Base-by-base conservation (phyloP, 2,113 vertebrate species). In the Passerina amoena region DNA sequence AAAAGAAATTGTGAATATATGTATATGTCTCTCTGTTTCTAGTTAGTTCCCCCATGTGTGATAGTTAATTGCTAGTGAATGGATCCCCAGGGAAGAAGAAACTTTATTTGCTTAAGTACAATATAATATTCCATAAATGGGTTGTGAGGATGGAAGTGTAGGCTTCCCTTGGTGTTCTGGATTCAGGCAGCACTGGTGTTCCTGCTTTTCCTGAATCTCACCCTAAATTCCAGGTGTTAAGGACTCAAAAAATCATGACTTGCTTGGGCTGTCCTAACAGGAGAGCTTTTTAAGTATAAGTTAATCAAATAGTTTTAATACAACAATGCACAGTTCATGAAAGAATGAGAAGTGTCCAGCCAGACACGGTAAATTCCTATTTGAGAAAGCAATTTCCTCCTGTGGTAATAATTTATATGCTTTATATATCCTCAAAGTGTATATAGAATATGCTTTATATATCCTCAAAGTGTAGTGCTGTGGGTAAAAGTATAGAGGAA, bases 51-150 rank as follows among this genome's bases (percentile, higher is more conserved):
- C 47, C 44, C 48, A 42, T 71, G 81, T 88, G 84, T 85, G 88
- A 60, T 61, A 77, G 83, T 83, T 96, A 95, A 92, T 94, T 95
- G 84, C 75, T 57, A 69, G 63, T 10, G 75, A 94, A 83, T 86
- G 77, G 83, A 75, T 96, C 94, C 88, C 94, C 23, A 56, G 88
- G 82, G 86, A 93, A 79, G 44, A 57, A 76, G 44, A 88, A 86
- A 64, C 22, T 95, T 92, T 92, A 82, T 96, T 95, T 97, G 85
- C 93, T 92, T n/a, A 92, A 96, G 72, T 89, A 75, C 50, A 93
- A 78, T 75, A 40, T 71, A 82, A 82, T 89, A 37, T 51, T 66
- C 63, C 35, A 12, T 57, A 61, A 78, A 66, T 57, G 91, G 76
- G 23, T 71, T 61, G 15, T 65, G 20, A 20, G 82, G 57, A 35